phyloP scores from a whole-genome alignment of 2,888 invertebrate species.

The Oconnorella tubifera region DNA sequence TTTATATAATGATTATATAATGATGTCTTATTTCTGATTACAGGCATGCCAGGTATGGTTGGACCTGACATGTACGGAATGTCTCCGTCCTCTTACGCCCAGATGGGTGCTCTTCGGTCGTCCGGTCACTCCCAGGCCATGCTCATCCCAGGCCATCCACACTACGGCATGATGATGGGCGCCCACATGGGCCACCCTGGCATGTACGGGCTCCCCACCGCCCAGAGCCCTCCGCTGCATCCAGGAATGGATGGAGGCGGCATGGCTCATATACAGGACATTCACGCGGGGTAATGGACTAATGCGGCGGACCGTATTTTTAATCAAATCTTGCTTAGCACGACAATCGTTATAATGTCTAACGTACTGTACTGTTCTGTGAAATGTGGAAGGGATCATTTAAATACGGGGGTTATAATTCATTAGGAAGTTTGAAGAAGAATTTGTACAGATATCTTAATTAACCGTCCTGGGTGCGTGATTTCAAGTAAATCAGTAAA shows the following conservation, averaged over 20 bases:
- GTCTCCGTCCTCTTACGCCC: slow-evolving; percentile 53
- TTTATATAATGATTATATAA: too few species aligned
- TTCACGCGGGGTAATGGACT: slow-evolving; percentile 45
- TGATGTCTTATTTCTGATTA: too few species aligned
- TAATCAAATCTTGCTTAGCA: too few species aligned
- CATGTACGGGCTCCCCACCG: slow-evolving; percentile 49
- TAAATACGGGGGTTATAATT: too few species aligned
- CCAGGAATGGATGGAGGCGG: slow-evolving; percentile 47
- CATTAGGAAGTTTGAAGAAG: too few species aligned
- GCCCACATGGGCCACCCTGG: slow-evolving; percentile 56
- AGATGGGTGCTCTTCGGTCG: slow-evolving; percentile 57
- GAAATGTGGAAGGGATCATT: too few species aligned
- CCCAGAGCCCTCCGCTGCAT: slow-evolving; percentile 57
- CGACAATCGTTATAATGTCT: too few species aligned
- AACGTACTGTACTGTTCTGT: too few species aligned
- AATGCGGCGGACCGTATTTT: too few species aligned
- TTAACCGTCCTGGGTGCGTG: too few species aligned
- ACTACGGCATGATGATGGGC: slow-evolving; percentile 57
- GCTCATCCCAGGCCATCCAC: slow-evolving; percentile 58
- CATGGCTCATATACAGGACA: slow-evolving; percentile 56
- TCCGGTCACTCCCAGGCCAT: slow-evolving; percentile 59
- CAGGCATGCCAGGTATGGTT: slow-evolving; percentile 32
- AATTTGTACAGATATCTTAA: too few species aligned
- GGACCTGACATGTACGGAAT: slow-evolving; percentile 53
- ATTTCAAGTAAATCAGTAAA: too few species aligned